Evolutionary conservation across 2,113 vertebrate genomes (phyloP).

Genomic region (Apus apus): DNA sequence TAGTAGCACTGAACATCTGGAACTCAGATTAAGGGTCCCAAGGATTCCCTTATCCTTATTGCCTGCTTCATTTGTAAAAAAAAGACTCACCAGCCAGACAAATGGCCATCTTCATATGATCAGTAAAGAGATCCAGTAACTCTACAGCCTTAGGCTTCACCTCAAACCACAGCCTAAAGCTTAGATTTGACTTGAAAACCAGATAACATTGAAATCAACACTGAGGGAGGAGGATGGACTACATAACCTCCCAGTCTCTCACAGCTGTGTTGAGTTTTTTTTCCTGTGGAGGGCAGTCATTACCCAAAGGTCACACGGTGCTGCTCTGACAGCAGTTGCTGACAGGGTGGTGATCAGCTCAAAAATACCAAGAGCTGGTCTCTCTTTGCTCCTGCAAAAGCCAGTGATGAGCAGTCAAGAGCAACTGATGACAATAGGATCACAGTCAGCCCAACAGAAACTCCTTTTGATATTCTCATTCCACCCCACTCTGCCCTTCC

Average conservation of each 20-base stretch:
- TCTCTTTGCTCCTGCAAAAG: background rate
- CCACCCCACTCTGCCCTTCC: too few species aligned
- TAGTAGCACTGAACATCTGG: too few species aligned
- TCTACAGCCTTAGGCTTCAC: background rate
- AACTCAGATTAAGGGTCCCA: too few species aligned
- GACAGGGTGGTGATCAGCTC: background rate
- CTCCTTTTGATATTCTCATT: too few species aligned
- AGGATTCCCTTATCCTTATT: too few species aligned
- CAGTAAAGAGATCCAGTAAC: background rate
- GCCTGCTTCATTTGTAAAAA: background rate
- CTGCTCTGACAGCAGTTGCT: background rate
- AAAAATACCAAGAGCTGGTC: background rate
- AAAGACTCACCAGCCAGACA: background rate
- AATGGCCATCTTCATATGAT: background rate
- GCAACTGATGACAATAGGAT: too few species aligned
- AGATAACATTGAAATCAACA: too few species aligned
- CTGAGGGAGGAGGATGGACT: background rate
- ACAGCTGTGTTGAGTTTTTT: background rate
- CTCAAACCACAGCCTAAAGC: background rate
- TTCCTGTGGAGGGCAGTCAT: background rate
- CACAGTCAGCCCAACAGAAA: too few species aligned
- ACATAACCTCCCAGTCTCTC: background rate
- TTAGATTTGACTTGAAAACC: background rate
- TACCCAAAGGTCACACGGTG: background rate
- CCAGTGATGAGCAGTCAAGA: too few species aligned